Evolutionary conservation across 1,140 invertebrate species (phyloP), one percentile per base, ranked within the genome.

Genomic region (Pinna nobilis): DNA sequence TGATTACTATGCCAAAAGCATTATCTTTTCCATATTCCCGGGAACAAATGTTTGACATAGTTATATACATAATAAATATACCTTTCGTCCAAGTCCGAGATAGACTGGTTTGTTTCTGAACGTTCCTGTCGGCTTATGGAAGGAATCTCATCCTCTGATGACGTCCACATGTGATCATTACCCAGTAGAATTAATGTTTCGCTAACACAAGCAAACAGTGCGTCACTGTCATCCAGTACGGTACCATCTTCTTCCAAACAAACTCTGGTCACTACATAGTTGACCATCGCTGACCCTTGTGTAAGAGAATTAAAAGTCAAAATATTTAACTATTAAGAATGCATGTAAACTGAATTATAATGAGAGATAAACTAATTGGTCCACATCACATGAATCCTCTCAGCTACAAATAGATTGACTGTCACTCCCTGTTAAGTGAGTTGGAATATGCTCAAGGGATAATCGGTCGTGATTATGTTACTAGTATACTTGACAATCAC

Each of bases 241-340:
- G 59, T 63, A 30, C 59, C 59, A 41, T 63, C 59, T 18, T 63
- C 59, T 23, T 63, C 59, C 59, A 63, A 18, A 44, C 59, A 63
- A 6, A 63, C 59, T 9, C 32, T 37, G 2, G 9, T 44, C 37
- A 63, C 59, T 9, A 37, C 18, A 23, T 63, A 63, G 28, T 35
- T 35, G 35, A 63, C 39, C 25, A 23, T 41, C 3, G 39, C 6
- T 4, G 59, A 63, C 30, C 59, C 59, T 63, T n/a, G n/a, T n/a
- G n/a, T n/a, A n/a, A n/a, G n/a, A n/a, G n/a, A n/a, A n/a, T n/a
- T n/a, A n/a, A n/a, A n/a, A n/a, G n/a, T n/a, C n/a, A n/a, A n/a
- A n/a, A n/a, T n/a, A n/a, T n/a, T n/a, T n/a, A n/a, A n/a, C n/a
- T n/a, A n/a, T n/a, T n/a, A n/a, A n/a, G n/a, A n/a, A n/a, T n/a